Evolutionary conservation across 1,140 invertebrate genomes (phyloP).

Genomic region (Catajapyx aquilonaris): DNA sequence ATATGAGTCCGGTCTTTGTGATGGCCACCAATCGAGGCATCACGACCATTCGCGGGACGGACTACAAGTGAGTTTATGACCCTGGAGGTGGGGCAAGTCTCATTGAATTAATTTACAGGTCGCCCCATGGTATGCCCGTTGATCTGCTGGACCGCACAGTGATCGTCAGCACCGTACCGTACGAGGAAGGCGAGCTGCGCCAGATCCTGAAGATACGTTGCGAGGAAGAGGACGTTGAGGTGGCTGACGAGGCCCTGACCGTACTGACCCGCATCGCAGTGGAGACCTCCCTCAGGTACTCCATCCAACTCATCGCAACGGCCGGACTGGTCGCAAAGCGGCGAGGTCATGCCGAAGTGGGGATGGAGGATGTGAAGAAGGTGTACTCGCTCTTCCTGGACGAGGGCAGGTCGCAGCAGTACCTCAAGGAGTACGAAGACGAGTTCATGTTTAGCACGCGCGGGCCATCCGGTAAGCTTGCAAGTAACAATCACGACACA

Average conservation of each 20-base stretch:
- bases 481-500: too few species aligned
- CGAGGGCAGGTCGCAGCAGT: conserved; percentile 76
- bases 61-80: too few species aligned
- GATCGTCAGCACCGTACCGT: conserved; percentile 78
- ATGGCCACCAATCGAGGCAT: conserved; percentile 99
- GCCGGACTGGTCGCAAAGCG: conserved; percentile 67
- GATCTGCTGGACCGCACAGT: conserved; percentile 91
- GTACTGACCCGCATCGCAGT: conserved; percentile 80
- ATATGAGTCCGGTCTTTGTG: conserved; percentile 91
- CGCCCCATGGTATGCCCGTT: conserved; percentile 90
- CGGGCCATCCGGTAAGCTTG: too few species aligned
- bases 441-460: conserved; percentile 94
- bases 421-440: conserved; percentile 86
- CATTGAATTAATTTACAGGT: conserved; percentile 35
- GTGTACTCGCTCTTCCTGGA: conserved; percentile 90
- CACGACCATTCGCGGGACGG: conserved; percentile 84
- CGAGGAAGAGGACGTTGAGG: conserved; percentile 94
- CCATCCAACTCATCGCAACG: conserved; percentile 96
- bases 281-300: conserved; percentile 84
- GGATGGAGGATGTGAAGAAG: conserved; percentile 78
- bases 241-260: conserved; percentile 74
- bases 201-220: conserved; percentile 29
- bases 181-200: conserved; percentile 64
- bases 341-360: conserved; percentile 54
- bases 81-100: too few species aligned